Evolutionary conservation across 2,797 vertebrate species (phyloP), one percentile per base, ranked within the genome.

Genomic region (Kryptopterus vitreolus): DNA sequence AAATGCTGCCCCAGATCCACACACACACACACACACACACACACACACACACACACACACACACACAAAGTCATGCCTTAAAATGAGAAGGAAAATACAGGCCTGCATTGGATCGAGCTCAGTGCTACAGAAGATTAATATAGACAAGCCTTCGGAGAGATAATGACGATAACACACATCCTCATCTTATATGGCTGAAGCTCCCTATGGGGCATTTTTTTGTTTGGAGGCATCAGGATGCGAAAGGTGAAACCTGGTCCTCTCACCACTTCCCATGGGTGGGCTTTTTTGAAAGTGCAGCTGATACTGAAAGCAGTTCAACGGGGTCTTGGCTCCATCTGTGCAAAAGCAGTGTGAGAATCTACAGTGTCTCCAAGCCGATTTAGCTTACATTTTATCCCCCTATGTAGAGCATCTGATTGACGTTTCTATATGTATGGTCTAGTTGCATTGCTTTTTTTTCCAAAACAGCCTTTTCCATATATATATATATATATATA

Each of bases 281-380:
- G 82, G 81, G 87, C 84, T 87, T 78, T 87, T 78, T 81, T 89
- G 88, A 89, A 89, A 89, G 78, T 87, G 84, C 90, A 91, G 91
- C 91, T 92, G 89, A 92, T 90, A 85, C 84, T 46, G 77, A 90
- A 80, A 85, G 84, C 83, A 80, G 87, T 87, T 90, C 88, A 86
- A 66, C 86, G 87, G 85, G 86, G 86, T 89, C 81, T 73, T 72
- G 76, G 80, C 88, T 90, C 90, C 91, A 93, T 92, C 91, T 93
- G 92, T 83, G 89, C 85, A 26, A 22, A 26, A 35, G 52, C 31
- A 22, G 75, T 81, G 84, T 81, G 10, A 43, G 52, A 20, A 43
- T 83, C 70, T 65, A 57, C 82, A 81, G 55, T 65, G 82, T 77
- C 80, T 63, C 79, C 76, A 53, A 72, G 46, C 71, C 61, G 53